phyloP scores from a whole-genome alignment of 2,113 vertebrate genomes.

The Micronycteris hirsuta region DNA sequence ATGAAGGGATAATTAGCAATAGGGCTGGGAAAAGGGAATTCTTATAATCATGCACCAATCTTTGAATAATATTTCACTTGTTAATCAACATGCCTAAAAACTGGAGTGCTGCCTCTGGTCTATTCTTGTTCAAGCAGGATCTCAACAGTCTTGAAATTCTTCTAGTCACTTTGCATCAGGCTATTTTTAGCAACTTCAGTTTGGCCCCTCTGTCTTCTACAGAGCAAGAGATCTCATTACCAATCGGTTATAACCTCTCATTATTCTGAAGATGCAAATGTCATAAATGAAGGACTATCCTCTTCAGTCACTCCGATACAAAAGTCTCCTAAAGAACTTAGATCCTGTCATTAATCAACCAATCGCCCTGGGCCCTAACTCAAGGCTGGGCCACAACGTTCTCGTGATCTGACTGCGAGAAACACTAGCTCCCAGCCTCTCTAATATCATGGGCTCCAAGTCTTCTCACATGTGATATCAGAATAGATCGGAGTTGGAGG shows the following conservation, averaged over 20 bases:
- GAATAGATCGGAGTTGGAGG: neutral
- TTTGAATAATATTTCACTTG: neutral
- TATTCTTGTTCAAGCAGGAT: neutral
- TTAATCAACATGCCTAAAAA: neutral
- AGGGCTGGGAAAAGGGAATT: neutral
- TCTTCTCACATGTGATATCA: neutral
- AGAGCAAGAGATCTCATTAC: neutral
- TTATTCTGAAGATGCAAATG: neutral
- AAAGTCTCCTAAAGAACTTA: neutral
- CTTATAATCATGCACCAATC: neutral
- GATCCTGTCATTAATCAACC: neutral
- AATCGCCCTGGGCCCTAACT: neutral
- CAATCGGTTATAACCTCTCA: neutral
- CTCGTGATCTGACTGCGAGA: neutral
- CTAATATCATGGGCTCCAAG: fast-evolving
- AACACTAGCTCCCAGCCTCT: neutral
- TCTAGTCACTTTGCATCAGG: neutral
- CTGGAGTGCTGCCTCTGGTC: neutral
- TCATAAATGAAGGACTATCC: neutral
- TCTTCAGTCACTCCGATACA: neutral
- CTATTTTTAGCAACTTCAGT: neutral
- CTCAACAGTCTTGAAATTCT: neutral
- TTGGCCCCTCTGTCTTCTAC: neutral
- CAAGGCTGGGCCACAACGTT: neutral
- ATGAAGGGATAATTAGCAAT: neutral